Evolutionary conservation across 2,888 invertebrate species (phyloP).

Genomic region (Antheraea yamamai): DNA sequence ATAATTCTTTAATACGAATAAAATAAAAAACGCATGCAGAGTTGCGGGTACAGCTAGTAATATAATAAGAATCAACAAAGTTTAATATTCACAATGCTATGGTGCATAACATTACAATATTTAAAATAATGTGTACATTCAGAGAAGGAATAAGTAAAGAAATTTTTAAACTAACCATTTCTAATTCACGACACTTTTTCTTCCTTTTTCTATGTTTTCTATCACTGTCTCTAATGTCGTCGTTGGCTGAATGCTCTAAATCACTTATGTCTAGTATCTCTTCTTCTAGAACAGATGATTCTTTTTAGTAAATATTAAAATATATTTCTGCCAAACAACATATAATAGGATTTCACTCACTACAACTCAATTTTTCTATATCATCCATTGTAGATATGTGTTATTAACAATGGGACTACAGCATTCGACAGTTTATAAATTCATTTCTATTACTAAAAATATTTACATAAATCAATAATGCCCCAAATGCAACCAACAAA

Average conservation of each 20-base stretch:
- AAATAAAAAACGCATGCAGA: too few relatives aligned
- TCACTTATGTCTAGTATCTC: conserved; percentile 74
- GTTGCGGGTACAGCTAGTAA: too few relatives aligned
- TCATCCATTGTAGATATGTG: conserved; percentile 53
- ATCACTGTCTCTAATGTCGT: conserved; percentile 63
- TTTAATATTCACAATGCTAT: not conserved
- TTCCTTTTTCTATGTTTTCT: conserved; percentile 71
- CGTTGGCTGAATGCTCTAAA: conserved; percentile 68
- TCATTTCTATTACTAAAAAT: too few relatives aligned
- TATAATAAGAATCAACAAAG: not conserved
- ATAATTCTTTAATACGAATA: too few relatives aligned
- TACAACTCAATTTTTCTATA: conserved; percentile 72
- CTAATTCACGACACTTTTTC: conserved; percentile 71
- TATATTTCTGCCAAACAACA: conserved; percentile 17
- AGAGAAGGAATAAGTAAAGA: not conserved
- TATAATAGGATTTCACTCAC: conserved; percentile 50
- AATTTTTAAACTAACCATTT: conserved; percentile 55
- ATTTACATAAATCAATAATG: not conserved
- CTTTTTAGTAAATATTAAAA: conserved; percentile 15
- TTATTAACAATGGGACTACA: not conserved
- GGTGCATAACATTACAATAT: not conserved
- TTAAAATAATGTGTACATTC: not conserved
- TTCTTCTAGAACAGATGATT: conserved; percentile 53
- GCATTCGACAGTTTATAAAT: conserved; percentile 1
- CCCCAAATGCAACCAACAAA: not conserved